Conservation (phyloP, 2,797 vertebrate species). For the Steatocranus sp. region DNA sequence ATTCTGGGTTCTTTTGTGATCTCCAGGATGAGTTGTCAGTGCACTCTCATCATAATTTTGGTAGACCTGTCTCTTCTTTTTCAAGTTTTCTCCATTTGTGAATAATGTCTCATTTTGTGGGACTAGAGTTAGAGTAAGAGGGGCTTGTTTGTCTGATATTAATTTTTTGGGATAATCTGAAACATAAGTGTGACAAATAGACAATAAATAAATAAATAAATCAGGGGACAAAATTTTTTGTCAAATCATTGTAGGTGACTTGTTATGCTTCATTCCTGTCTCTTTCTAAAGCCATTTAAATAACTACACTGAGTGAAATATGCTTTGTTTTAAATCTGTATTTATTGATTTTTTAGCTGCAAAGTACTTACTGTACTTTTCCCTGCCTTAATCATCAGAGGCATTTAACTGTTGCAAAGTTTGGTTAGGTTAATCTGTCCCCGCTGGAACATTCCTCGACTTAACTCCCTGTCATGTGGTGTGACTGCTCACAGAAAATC, state of each 20-base stretch:
- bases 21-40: background rate
- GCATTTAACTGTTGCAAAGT: conserved; percentile 50
- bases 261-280: background rate
- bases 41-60: rapidly evolving
- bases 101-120: background rate
- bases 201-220: background rate
- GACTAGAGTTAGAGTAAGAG: background rate
- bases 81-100: background rate
- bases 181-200: background rate
- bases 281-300: background rate
- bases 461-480: conserved; percentile 65
- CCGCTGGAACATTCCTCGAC: conserved; percentile 67
- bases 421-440: conserved; percentile 68
- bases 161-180: rapidly evolving
- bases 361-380: conserved; percentile 39
- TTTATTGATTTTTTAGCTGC: background rate
- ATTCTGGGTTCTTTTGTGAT: background rate
- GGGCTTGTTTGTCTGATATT: background rate
- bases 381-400: conserved; percentile 44
- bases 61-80: rapidly evolving
- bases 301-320: background rate
- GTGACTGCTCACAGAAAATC: conserved; percentile 26
- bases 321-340: background rate
- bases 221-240: rapidly evolving
- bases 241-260: background rate